Percentiles rank a stretch among this genome's conserved stretches.
Conservation (phyloP, 2,797 vertebrate genomes). For the Scarus forsteni region DNA sequence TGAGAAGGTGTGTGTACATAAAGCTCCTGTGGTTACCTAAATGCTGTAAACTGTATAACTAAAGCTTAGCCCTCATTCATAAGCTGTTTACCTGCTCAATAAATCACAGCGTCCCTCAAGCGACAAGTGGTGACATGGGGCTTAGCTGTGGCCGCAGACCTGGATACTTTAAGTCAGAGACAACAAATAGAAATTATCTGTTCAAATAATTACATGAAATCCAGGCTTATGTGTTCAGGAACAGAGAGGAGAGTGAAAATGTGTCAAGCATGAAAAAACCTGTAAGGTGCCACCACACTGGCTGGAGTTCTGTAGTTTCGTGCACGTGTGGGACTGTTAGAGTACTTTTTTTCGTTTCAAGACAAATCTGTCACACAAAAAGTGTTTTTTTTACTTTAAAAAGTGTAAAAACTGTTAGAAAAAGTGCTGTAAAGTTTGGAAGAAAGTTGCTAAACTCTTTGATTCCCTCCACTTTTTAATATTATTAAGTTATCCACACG, state of each 20-base stretch:
- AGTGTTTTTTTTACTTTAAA: too few species aligned
- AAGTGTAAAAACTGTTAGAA: not conserved
- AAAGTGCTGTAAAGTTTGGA: too few species aligned
- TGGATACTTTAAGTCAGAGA: slow-evolving; percentile 61
- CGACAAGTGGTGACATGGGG: slow-evolving; percentile 74
- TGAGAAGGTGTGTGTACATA: slow-evolving; percentile 78
- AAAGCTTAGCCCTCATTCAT: slow-evolving; percentile 86
- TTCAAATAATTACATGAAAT: slow-evolving; percentile 58
- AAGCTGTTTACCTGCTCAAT: slow-evolving; percentile 86
- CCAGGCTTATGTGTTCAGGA: slow-evolving; percentile 20
- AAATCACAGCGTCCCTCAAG: slow-evolving; percentile 81
- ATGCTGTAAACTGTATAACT: slow-evolving; percentile 88
- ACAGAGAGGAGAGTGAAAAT: slow-evolving; percentile 8
- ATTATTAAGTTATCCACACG: too few species aligned
- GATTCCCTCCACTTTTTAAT: too few species aligned
- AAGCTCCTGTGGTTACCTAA: slow-evolving; percentile 82
- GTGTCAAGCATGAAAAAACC: slow-evolving; percentile 16
- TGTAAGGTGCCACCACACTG: slow-evolving; percentile 14
- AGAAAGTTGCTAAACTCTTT: too few species aligned
- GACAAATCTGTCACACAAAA: not conserved
- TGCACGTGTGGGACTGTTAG: not conserved
- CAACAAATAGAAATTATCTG: slow-evolving; percentile 66
- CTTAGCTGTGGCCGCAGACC: slow-evolving; percentile 49
- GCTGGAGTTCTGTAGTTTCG: not conserved
- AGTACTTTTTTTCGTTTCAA: not conserved